Evolutionary conservation across 1,140 invertebrate genomes (phyloP).

Genomic region (Drosophila obscura): DNA sequence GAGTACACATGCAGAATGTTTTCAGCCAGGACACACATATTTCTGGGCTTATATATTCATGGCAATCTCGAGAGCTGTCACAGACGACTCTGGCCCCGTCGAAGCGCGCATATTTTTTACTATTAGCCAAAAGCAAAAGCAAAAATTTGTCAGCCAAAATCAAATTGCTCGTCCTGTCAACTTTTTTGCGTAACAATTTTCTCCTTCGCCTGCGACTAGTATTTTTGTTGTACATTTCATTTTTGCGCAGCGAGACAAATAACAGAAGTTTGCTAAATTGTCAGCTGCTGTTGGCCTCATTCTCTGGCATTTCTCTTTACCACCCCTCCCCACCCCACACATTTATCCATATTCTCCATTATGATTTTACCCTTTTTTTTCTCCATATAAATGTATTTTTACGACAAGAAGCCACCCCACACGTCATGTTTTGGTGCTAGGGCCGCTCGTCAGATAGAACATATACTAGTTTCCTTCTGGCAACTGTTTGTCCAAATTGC

Average conservation of each 20-base stretch:
- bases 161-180: conserved; percentile 73
- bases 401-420: conserved; percentile 31
- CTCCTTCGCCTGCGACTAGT: conserved; percentile 33
- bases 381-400: conserved; percentile 39
- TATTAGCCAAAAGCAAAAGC: conserved; percentile 64
- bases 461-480: conserved; percentile 37
- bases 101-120: conserved; percentile 67
- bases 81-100: conserved; percentile 38
- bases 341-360: conserved; percentile 29
- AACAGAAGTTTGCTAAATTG: conserved; percentile 75
- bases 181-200: conserved; percentile 61
- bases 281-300: conserved; percentile 58
- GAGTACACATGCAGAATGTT: not conserved
- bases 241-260: conserved; percentile 64
- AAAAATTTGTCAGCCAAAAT: conserved; percentile 69
- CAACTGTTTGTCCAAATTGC: conserved; percentile 66
- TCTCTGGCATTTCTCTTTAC: conserved; percentile 12
- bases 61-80: conserved; percentile 74
- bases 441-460: conserved; percentile 37
- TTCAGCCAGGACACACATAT: conserved; percentile 12
- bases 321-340: not conserved
- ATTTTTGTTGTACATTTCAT: conserved; percentile 62
- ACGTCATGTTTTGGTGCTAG: conserved; percentile 17
- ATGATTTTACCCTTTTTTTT: conserved; percentile 37
- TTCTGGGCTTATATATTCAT: conserved; percentile 68